Base-by-base conservation (phyloP, 2,888 invertebrate species). In the Acanthosoma haemorrhoidale region DNA sequence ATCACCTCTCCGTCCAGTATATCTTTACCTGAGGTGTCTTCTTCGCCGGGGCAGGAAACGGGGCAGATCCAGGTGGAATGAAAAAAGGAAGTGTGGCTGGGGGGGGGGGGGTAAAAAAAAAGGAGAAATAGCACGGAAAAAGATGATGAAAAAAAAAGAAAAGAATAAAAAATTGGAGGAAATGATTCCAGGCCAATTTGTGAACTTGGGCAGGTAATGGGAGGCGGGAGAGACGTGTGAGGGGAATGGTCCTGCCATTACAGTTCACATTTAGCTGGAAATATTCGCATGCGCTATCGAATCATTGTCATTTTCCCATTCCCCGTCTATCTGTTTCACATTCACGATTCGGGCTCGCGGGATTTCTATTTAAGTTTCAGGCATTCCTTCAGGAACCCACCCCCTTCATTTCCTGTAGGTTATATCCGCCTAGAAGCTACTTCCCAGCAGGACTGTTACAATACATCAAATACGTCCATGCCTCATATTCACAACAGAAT, bases 131-230 rank as follows among this genome's bases (percentile, higher is more conserved):
- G 39, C 38, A 36, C 36, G 6, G 34, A n/a, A 36, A 61, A 61
- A 36, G 34, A 36, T 32, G 9, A 3, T 21, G 29, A 38, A 38
- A 18, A 31, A 41, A 11, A 41, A 29, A 18, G 38, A 31, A 41
- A 29, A 21, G 25, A 36, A 41, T 21, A 57, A 6, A 16, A 39
- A 63, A 61, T 2, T 15, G 15, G 11, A 16, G 32, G 34, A 21
- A 61, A 61, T 61, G 61, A 61, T 61, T 36, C 13, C 32, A 21
- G 16, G 36, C 61, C 51, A 36, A 61, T 61, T 61, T 61, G 51
- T 51, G 51, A 11, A 51, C 18, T 51, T 8, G 51, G 11, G 59
- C 8, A 59, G 21, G 25, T 64, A 64, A 64, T 64, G 25, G 31
- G 1, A 15, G n/a, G 2, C 1, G n/a, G n/a, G 15, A 25, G n/a